Evolutionary conservation across 92 coral and sea anemone species (phyloP), one percentile per base, ranked within the genome.

Genomic region (Zoanthus sansibaricus): DNA sequence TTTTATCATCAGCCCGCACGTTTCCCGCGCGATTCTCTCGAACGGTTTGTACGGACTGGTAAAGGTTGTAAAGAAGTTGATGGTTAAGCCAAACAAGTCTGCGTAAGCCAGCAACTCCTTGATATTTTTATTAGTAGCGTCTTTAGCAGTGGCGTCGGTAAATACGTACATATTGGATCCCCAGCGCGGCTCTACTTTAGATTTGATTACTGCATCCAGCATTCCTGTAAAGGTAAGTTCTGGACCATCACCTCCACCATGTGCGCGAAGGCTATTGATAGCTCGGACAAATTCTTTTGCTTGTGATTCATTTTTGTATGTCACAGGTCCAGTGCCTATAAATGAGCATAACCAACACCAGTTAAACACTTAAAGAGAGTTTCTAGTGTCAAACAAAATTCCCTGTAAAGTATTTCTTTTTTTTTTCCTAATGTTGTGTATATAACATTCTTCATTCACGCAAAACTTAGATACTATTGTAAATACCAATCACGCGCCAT

Each of bases 101-200:
- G 95, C 98, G 10, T 64, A 18, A 1, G 17, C 47, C 7, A 86
- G 69, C n/a, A 86, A 90, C 20, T 71, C 77, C 0, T 79, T 48
- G 2, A 87, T 88, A 68, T 93, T 91, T 1, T 77, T 88, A 21
- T n/a, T 10, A 0, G 90, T 77, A 44, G 80, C 79, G 59, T 95
- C 97, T 82, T 94, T 92, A 6, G 98, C 91, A 8, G 95, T 76
- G 42, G 95, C 95, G 72, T 95, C 98, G 12, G 98, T 95, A 78
- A 95, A 95, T 71, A 94, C 98, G 56, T 83, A 94, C 90, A 96
- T 88, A 0, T 95, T 90, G 16, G 98, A 96, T 14, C 94, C 97
- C 17, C 32, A 78, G 37, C 77, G 92, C 44, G 97, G 97, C 6
- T 67, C 86, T 9, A 69, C 18, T 30, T 89, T 74, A 6, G 45